Evolutionary conservation across 2,797 vertebrate genomes (phyloP).

Genomic region (Phataginus tetradactyla): DNA sequence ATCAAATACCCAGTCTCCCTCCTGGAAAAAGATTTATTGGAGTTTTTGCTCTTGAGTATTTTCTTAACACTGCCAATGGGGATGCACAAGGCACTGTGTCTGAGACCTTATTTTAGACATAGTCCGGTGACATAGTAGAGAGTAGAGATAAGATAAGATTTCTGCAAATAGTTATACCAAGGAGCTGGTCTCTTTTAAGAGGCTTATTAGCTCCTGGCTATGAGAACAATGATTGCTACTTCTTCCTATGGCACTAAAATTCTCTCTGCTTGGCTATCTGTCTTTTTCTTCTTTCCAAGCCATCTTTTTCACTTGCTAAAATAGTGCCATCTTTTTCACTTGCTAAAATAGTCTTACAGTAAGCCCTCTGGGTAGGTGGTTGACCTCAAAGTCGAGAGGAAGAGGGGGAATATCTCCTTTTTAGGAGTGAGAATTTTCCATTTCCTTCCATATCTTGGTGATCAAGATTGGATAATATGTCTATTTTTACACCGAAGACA

Average conservation of each 20-base stretch:
- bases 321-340: background rate
- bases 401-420: background rate
- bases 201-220: background rate
- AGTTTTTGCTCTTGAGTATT: constrained; percentile 17
- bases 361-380: background rate
- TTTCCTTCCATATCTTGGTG: background rate
- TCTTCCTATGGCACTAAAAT: background rate
- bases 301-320: background rate
- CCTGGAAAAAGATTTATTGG: background rate
- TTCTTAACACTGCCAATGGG: background rate
- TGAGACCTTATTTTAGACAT: background rate
- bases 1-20: background rate
- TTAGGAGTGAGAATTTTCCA: background rate
- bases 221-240: background rate
- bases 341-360: background rate
- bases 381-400: background rate
- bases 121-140: background rate
- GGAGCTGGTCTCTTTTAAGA: background rate
- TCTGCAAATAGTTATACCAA: background rate
- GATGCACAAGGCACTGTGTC: background rate
- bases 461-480: background rate
- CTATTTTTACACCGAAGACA: background rate
- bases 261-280: background rate
- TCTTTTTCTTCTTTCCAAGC: background rate
- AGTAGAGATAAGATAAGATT: background rate